A percentile compares a stretch with the other conserved stretches of the same genome.
These are phyloP conservation scores for Ageneiosus marmoratus DNA, from an alignment of 2,113 vertebrate species.

Conservation along the genomic window DNA sequence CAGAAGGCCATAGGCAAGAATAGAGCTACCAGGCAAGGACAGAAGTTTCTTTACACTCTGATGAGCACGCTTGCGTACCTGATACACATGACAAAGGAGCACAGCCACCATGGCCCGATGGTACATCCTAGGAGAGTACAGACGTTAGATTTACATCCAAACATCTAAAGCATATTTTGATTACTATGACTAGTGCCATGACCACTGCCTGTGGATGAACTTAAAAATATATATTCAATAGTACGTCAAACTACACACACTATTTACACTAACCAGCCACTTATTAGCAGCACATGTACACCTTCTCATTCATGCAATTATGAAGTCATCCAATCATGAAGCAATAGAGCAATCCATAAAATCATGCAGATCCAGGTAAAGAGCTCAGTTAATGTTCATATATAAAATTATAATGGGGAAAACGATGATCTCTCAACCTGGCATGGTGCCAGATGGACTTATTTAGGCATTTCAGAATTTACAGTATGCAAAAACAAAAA, in stretches of 20 bases:
- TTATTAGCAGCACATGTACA: background rate
- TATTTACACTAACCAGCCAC: background rate
- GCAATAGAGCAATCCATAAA: background rate
- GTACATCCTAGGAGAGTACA: conserved; percentile 75
- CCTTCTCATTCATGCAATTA: background rate
- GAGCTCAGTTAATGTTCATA: background rate
- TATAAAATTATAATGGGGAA: no score
- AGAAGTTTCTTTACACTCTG: conserved; percentile 86
- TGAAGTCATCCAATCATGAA: background rate
- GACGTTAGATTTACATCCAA: no score
- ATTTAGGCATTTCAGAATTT: no score
- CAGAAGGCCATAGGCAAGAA: conserved; percentile 84
- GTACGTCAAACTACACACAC: no score
- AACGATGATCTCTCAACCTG: no score
- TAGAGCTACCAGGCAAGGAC: conserved; percentile 82
- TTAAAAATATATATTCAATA: no score
- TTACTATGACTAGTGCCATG: background rate
- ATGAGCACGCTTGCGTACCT: conserved; percentile 85
- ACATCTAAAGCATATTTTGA: background rate
- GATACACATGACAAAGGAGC: conserved; percentile 85
- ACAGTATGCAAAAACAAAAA: no score
- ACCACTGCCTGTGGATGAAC: background rate
- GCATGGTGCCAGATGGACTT: no score
- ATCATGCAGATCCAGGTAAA: background rate
- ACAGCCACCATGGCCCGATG: conserved; percentile 78